A percentile compares a stretch with the other conserved stretches of the same genome.
Evolutionary conservation across 2,888 invertebrate species (phyloP).

Genomic region (Pimpla rufipes): DNA sequence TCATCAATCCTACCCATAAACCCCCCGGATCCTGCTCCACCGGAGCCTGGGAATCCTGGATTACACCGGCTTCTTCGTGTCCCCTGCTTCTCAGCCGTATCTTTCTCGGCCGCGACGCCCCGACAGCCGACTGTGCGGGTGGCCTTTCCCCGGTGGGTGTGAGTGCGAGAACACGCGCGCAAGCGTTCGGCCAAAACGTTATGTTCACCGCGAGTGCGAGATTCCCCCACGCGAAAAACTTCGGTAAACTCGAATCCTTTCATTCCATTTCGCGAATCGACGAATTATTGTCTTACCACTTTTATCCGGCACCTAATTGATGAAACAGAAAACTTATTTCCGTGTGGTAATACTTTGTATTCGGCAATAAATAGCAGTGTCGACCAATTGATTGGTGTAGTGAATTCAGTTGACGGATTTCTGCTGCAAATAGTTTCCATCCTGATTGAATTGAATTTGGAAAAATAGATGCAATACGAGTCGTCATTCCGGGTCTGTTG

Average conservation of each 20-base stretch:
- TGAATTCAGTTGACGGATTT: no score
- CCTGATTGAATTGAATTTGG: no score
- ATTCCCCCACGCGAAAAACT: not conserved
- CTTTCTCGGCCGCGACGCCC: conserved; percentile 1
- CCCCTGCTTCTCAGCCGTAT: conserved; percentile 1
- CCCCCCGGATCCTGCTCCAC: conserved; percentile 41
- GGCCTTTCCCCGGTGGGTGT: not conserved
- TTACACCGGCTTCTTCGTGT: conserved; percentile 52
- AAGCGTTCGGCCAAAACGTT: not conserved
- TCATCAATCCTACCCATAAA: conserved; percentile 67
- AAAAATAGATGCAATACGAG: no score
- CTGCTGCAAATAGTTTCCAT: no score
- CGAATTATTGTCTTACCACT: not conserved
- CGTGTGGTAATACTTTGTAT: not conserved
- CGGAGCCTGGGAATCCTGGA: conserved; percentile 60
- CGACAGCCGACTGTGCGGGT: not conserved
- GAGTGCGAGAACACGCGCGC: not conserved
- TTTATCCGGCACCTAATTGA: not conserved
- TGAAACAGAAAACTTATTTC: not conserved
- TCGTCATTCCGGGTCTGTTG: no score
- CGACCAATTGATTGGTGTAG: no score
- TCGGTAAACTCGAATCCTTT: conserved; percentile 6
- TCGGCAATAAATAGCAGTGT: no score
- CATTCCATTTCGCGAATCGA: conserved; percentile 5
- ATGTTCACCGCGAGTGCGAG: not conserved